Evolutionary conservation across 1,140 invertebrate genomes (phyloP).

Genomic region (Phymastichus coffea): DNA sequence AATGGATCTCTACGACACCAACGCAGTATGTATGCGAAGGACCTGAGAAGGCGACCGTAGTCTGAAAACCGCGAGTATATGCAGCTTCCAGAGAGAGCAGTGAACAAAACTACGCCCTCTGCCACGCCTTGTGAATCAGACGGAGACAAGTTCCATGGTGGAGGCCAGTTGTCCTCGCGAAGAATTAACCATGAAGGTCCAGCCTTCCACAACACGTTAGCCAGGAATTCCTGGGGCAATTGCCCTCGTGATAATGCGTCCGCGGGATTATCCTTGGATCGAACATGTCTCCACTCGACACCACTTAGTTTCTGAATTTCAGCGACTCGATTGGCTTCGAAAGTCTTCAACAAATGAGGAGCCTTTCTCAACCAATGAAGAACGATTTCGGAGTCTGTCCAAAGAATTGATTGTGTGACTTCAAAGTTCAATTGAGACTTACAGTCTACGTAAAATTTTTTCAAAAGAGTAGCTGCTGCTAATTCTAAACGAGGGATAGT

Average conservation of each 20-base stretch:
- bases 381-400: neutral
- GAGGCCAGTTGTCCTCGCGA: neutral
- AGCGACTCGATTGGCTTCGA: neutral
- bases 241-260: neutral
- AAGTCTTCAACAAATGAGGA: neutral
- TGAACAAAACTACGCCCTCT: neutral
- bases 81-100: neutral
- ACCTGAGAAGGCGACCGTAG: no score
- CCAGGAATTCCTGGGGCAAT: neutral
- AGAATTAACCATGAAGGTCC: neutral
- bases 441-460: neutral
- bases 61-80: no score
- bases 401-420: neutral
- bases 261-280: neutral
- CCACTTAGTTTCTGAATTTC: neutral
- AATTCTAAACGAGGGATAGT: constrained; percentile 16
- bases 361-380: neutral
- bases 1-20: no score
- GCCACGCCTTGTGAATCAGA: neutral
- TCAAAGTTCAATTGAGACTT: neutral
- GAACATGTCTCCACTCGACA: neutral
- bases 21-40: no score
- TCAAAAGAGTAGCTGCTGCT: constrained; percentile 4
- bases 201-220: neutral
- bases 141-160: neutral